Percentiles rank a stretch among this genome's conserved stretches.
These are phyloP conservation scores for Lepidurus arcticus DNA, from an alignment of 1,140 invertebrate species.

Conservation along the genomic window DNA sequence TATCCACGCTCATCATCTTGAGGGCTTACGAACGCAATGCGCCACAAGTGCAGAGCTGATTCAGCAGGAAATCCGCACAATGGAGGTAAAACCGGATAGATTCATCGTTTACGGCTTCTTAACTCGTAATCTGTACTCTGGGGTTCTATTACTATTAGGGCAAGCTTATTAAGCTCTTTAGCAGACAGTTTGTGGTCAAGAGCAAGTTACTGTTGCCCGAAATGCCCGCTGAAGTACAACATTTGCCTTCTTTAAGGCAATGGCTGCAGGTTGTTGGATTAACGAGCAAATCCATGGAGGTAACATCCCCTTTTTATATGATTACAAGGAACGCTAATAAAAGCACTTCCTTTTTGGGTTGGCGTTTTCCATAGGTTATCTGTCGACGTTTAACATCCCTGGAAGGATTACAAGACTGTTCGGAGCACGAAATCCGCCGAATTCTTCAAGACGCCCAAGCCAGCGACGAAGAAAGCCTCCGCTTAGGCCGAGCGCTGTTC, in stretches of 20 bases:
- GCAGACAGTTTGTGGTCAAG: constrained; percentile 80
- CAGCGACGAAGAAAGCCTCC: constrained; percentile 68
- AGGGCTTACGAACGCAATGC: constrained; percentile 85
- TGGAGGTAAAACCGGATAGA: constrained; percentile 63
- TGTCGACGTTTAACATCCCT: constrained; percentile 60
- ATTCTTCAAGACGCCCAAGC: constrained; percentile 57
- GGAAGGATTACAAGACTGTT: constrained; percentile 72
- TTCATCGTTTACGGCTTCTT: constrained; percentile 1
- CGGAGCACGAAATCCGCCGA: constrained; percentile 69
- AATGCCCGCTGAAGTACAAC: constrained; percentile 53
- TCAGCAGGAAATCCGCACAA: constrained; percentile 86
- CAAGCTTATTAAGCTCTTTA: constrained; percentile 89
- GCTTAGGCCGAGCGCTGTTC: constrained; percentile 71
- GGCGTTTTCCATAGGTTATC: constrained; percentile 44
- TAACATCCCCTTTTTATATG: constrained; percentile 41
- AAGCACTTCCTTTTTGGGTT: too few relatives aligned
- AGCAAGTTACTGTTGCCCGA: constrained; percentile 58
- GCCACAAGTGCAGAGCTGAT: constrained; percentile 84
- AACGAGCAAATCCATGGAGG: constrained; percentile 61
- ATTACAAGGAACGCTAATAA: neutral
- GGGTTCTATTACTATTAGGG: constrained; percentile 57
- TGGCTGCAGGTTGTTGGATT: constrained; percentile 88
- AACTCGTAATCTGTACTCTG: neutral
- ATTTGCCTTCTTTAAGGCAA: constrained; percentile 70
- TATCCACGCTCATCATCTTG: constrained; percentile 82